A percentile compares a stretch with the other conserved stretches of the same genome.
phyloP scores from a whole-genome alignment of 1,140 invertebrate genomes.

The Drosophila sproati region DNA sequence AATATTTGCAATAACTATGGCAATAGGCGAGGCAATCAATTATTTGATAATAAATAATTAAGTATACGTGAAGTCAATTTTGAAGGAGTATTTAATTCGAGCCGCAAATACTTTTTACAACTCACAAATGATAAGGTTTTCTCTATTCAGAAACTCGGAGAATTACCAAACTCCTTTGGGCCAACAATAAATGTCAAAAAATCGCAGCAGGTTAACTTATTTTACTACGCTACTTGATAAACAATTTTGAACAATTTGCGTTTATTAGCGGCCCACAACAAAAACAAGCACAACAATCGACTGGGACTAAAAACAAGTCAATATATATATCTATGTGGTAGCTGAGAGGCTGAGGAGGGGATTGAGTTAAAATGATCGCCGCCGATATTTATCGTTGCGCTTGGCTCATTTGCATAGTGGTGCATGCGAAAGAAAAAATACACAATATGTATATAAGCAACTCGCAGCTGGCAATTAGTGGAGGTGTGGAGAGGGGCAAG shows the following conservation, averaged over 20 bases:
- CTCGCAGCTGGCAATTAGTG: constrained; percentile 60
- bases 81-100: too few species aligned
- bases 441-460: constrained; percentile 47
- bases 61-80: not conserved
- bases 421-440: constrained; percentile 44
- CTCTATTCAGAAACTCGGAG: too few species aligned
- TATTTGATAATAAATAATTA: not conserved
- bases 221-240: constrained; percentile 71
- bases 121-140: too few species aligned
- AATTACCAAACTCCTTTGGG: not conserved
- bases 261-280: constrained; percentile 64
- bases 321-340: not conserved
- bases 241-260: constrained; percentile 68
- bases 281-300: constrained; percentile 51
- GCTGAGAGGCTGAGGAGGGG: not conserved
- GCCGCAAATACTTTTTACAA: too few species aligned
- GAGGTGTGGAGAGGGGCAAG: not conserved
- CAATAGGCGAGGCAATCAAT: not conserved
- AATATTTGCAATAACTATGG: constrained; percentile 5
- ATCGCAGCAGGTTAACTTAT: constrained; percentile 43
- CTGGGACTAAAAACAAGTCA: not conserved
- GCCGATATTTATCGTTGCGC: constrained; percentile 24
- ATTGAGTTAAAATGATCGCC: not conserved
- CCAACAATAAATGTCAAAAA: constrained; percentile 59
- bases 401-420: constrained; percentile 70